Base-by-base conservation (phyloP, 2,797 vertebrate species). In the Poeciliopsis gracilis region DNA sequence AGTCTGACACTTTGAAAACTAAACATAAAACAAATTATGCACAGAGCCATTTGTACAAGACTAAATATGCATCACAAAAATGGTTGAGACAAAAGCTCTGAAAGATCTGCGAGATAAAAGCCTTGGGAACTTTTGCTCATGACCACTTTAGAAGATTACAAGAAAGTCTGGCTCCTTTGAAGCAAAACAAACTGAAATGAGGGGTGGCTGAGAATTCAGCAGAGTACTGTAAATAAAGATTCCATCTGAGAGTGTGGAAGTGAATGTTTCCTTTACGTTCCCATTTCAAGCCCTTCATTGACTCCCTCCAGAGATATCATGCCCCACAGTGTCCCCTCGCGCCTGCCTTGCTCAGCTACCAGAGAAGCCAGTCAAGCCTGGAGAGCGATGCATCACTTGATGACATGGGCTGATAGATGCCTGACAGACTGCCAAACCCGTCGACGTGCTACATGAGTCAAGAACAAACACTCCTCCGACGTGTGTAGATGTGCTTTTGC, bases 401-500 rank as follows among this genome's bases (percentile, higher is more conserved):
- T 84, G 88, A 85, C 86, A 88, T 84, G 77, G 78, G 83, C 82
- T 85, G 88, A 92, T 86, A 89, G 83, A 91, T 83, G 90, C 77
- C 83, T 85, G 87, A 91, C 84, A 80, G 78, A 73, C 86, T 85
- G 90, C 86, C 87, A 89, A 89, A 88, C 78, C 78, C 70, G 41
- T 28, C 45, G 85, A 88, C 78, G 86, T 84, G 87, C 85, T 79
- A 87, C 86, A 80, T 86, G 90, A 92, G 90, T 93, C 88, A 86
- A 81, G 82, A 84, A 81, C 90, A 90, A 90, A 88, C 91, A 90
- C 90, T 90, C 87, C 84, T 92, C 85, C 88, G 13, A 85, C 2
- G 49, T 11, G 70, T 30, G 43, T 77, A 81, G 82, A 84, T 87
- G 85, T 78, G 83, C 77, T 28, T 88, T 88, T 86, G 87, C 80